Conservation (phyloP, 2,797 vertebrate species). For the Enteromius treurensis region DNA sequence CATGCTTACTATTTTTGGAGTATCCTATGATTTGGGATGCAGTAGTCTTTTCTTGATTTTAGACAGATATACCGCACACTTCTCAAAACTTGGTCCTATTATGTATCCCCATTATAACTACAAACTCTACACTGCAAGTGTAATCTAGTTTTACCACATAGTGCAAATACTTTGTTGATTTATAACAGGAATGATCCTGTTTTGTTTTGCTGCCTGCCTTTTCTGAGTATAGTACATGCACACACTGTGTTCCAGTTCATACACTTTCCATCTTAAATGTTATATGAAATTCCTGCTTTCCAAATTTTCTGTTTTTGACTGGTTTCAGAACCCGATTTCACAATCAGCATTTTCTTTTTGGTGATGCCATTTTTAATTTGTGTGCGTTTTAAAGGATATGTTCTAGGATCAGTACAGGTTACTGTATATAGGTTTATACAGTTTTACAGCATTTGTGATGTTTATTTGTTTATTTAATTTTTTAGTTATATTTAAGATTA, state of each 20-base stretch:
- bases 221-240: background rate
- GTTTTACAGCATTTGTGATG: background rate
- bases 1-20: background rate
- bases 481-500: background rate
- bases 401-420: background rate
- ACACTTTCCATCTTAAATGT: background rate
- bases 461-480: background rate
- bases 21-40: background rate
- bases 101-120: background rate
- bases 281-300: background rate
- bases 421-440: background rate
- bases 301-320: background rate
- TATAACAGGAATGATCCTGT: background rate
- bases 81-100: background rate
- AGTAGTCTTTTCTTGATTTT: background rate
- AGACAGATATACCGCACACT: background rate
- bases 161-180: background rate
- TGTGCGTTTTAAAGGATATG: background rate
- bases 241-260: background rate
- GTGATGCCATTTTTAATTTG: background rate
- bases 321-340: background rate
- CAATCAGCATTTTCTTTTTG: background rate
- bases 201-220: background rate
- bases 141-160: conserved; percentile 7
- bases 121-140: conserved; percentile 21